phyloP scores from a whole-genome alignment of 53 echinoderm and acorn worm species.

The Apostichopus leukothele region DNA sequence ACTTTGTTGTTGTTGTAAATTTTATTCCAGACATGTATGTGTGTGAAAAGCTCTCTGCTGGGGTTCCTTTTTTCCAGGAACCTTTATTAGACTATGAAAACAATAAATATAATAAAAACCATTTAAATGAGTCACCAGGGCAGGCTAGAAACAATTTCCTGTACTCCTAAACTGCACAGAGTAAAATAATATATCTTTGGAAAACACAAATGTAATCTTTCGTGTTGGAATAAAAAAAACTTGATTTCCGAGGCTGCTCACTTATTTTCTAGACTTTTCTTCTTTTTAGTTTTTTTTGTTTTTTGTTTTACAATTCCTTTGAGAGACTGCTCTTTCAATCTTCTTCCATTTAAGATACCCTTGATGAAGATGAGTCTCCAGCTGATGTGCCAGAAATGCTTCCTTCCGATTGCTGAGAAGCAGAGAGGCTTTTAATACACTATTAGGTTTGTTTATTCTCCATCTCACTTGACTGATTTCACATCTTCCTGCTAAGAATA shows the following conservation, averaged over 20 bases:
- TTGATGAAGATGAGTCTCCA: background rate
- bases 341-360: background rate
- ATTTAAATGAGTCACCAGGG: no score
- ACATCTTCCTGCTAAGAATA: background rate
- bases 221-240: no score
- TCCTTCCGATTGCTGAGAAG: background rate
- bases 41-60: no score
- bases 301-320: background rate
- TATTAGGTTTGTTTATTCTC: constrained; percentile 7
- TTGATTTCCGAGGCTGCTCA: background rate
- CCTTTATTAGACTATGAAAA: no score
- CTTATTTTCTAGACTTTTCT: background rate
- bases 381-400: background rate
- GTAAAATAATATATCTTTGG: no score
- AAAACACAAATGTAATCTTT: no score
- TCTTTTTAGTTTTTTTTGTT: background rate
- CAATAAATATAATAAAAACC: no score
- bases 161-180: no score
- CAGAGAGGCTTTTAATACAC: background rate
- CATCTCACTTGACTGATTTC: background rate
- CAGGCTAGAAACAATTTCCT: no score
- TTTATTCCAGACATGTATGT: no score
- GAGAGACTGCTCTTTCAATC: background rate
- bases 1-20: no score
- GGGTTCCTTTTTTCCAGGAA: no score